Base-by-base conservation (phyloP, 2,888 invertebrate species). In the Leucania comma region DNA sequence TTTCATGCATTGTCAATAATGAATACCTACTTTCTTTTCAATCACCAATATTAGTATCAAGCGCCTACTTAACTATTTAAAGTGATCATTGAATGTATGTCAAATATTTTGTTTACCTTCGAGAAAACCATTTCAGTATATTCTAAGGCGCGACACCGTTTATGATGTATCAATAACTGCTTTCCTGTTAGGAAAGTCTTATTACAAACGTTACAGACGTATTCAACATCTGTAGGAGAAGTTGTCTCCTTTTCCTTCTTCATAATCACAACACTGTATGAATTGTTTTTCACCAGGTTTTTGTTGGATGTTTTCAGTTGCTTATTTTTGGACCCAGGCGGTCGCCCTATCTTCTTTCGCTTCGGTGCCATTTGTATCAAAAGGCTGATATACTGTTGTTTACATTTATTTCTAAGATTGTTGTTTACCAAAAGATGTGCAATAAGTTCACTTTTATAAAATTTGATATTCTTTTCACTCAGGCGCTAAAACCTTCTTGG, bases 391-490 rank as follows among this genome's bases (percentile, higher is more conserved):
- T 63, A 69, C 66, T 61, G 42, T 75, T 84, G 83, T 82, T 82
- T 82, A 75, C 80, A 84, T 80, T 72, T 81, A 70, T 65, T 84
- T 87, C 87, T 86, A 87, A 53, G 68, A 75, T 68, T 73, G 74
- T 70, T 80, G 73, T 83, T 68, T 80, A 83, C 68, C 57, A 69
- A 75, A 66, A 72, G 62, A 75, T 63, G 76, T 85, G 86, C 87
- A 92, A 90, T 78, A 81, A 86, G 87, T 88, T 86, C 83, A 86
- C 87, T 83, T 81, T 78, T 84, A 87, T 81, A 87, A 89, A 90
- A 84, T 92, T 95, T 95, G 95, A 94, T 95, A 94, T 92, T 92
- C 90, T 92, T 94, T 94, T 95, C 93, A 93, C 93, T 89, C 93
- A 95, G 95, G 95, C 95, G 95, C 93, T 89, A 66, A 17, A 32